Evolutionary conservation across 2,113 vertebrate species (phyloP).

Genomic region (Coturnix japonica): DNA sequence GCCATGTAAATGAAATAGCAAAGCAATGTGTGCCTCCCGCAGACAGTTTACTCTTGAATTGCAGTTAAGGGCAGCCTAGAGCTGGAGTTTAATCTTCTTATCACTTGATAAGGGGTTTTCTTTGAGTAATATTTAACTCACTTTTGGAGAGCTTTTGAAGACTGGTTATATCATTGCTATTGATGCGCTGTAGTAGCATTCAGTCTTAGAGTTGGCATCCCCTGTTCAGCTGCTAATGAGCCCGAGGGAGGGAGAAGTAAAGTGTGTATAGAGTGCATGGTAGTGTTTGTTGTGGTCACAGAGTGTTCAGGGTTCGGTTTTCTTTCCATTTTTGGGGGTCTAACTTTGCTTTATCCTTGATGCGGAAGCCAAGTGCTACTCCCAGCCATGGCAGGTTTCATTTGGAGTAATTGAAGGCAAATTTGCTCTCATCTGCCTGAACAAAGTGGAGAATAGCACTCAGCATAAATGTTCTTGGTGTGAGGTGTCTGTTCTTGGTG

Average conservation of each 20-base stretch:
- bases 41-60: fast-evolving
- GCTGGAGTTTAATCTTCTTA: background rate
- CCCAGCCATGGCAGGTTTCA: background rate
- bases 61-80: background rate
- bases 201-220: background rate
- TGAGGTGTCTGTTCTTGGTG: background rate
- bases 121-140: background rate
- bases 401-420: background rate
- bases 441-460: background rate
- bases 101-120: background rate
- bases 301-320: background rate
- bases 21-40: fast-evolving
- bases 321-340: background rate
- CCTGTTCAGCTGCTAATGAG: background rate
- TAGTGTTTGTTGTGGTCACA: background rate
- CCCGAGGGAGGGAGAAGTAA: background rate
- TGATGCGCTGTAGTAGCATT: fast-evolving
- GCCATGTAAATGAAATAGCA: fast-evolving
- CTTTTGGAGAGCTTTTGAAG: background rate
- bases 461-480: background rate
- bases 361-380: background rate
- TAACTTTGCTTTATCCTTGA: background rate
- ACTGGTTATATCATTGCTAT: fast-evolving
- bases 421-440: background rate
- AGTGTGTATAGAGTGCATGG: fast-evolving